These are phyloP conservation scores for Oligia fasciuncula DNA, from an alignment of 2,888 invertebrate species.

Conservation along the genomic window DNA sequence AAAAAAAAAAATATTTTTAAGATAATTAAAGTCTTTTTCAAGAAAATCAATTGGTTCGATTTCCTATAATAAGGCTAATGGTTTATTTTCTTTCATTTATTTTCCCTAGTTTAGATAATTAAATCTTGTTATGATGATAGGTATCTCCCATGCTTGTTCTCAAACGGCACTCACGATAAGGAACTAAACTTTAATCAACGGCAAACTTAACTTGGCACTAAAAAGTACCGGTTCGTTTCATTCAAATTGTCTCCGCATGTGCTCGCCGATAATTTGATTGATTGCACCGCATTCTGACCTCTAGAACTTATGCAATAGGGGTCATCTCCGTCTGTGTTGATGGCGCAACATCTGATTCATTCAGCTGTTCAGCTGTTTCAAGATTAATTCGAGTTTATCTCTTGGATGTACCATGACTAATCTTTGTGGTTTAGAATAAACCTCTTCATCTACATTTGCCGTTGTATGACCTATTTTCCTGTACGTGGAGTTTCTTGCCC, in stretches of 20 bases:
- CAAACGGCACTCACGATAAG: slow-evolving; percentile 34
- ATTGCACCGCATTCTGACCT: slow-evolving; percentile 62
- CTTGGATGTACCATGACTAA: slow-evolving; percentile 31
- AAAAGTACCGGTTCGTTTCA: slow-evolving; percentile 81
- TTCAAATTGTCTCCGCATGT: slow-evolving; percentile 72
- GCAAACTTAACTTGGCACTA: slow-evolving; percentile 63
- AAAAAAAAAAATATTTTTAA: background rate
- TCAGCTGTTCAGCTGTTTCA: slow-evolving; percentile 51
- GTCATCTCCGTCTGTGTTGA: slow-evolving; percentile 31
- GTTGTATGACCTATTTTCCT: background rate
- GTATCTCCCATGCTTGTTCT: background rate
- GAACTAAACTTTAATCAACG: slow-evolving; percentile 38
- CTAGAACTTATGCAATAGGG: slow-evolving; percentile 55
- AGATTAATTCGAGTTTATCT: slow-evolving; percentile 27
- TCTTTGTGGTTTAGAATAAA: slow-evolving; percentile 19
- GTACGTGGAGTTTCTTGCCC: too few species aligned
- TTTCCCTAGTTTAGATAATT: background rate
- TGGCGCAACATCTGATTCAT: slow-evolving; percentile 58
- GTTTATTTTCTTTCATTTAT: too few species aligned
- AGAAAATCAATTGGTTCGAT: background rate
- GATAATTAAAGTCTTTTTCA: background rate
- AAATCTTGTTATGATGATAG: background rate
- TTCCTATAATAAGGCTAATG: background rate
- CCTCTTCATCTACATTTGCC: background rate
- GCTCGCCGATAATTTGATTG: slow-evolving; percentile 64